Percentiles rank a stretch among this genome's conserved stretches.
These are phyloP conservation scores for Phylloscopus collybita DNA, from an alignment of 2,797 vertebrate species.

Conservation along the genomic window DNA sequence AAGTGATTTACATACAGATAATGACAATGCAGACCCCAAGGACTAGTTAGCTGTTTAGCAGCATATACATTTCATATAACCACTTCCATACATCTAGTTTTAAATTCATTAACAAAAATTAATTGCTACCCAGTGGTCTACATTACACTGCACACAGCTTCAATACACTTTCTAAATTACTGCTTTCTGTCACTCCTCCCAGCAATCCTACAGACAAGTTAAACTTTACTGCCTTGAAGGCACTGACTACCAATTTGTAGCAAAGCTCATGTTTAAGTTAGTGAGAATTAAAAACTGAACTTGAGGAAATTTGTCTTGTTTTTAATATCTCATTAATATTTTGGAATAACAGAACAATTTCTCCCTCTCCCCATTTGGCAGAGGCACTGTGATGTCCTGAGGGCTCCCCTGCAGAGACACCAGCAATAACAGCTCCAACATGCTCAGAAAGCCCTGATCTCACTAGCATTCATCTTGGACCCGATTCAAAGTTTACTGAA, in stretches of 20 bases:
- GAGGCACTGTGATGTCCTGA: background rate
- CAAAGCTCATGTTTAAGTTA: slow-evolving; percentile 11
- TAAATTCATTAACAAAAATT: slow-evolving; percentile 83
- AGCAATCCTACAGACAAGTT: slow-evolving; percentile 43
- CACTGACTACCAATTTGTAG: slow-evolving; percentile 9
- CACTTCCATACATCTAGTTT: slow-evolving; percentile 78
- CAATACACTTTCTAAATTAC: slow-evolving; percentile 65
- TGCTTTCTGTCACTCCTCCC: slow-evolving; percentile 55
- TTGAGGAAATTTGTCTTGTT: slow-evolving; percentile 44
- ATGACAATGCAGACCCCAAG: slow-evolving; percentile 76
- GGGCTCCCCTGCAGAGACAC: background rate
- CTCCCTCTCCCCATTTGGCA: background rate
- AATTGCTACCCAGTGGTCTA: slow-evolving; percentile 69
- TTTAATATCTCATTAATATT: background rate
- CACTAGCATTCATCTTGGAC: background rate
- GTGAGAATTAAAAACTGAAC: slow-evolving; percentile 42
- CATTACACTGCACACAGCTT: slow-evolving; percentile 39
- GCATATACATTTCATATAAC: slow-evolving; percentile 76
- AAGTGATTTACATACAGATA: slow-evolving; percentile 78
- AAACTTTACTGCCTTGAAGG: slow-evolving; percentile 49
- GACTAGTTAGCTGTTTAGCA: slow-evolving; percentile 82
- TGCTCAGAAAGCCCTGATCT: slow-evolving; percentile 3
- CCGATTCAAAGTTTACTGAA: background rate
- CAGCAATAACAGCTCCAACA: background rate
- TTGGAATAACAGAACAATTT: background rate